phyloP scores from a whole-genome alignment of 1,140 invertebrate species.

The Plodia interpunctella region DNA sequence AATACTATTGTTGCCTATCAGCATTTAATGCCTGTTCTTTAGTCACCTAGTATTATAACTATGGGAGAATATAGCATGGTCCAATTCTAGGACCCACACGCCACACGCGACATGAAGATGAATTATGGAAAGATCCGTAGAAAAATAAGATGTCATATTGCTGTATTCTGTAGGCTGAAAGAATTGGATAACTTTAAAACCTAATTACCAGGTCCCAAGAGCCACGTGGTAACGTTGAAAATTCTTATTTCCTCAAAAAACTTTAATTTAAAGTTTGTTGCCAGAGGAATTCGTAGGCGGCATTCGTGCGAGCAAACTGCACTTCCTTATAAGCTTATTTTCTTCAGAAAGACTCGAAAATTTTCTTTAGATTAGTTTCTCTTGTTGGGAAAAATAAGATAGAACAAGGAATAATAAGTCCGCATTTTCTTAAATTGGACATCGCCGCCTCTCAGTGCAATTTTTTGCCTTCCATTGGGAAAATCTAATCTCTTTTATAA shows the following conservation, averaged over 20 bases:
- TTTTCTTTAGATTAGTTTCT: slow-evolving; percentile 76
- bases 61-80: too few relatives aligned
- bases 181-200: slow-evolving; percentile 27
- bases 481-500: slow-evolving; percentile 5
- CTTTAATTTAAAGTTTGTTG: slow-evolving; percentile 74
- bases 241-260: slow-evolving; percentile 55
- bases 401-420: slow-evolving; percentile 68
- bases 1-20: too few relatives aligned
- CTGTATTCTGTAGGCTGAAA: too few relatives aligned
- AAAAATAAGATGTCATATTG: too few relatives aligned
- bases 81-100: too few relatives aligned
- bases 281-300: slow-evolving; percentile 56
- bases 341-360: slow-evolving; percentile 70
- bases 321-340: slow-evolving; percentile 76
- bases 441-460: slow-evolving; percentile 41
- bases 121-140: too few relatives aligned
- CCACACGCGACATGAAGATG: too few relatives aligned
- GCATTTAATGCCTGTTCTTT: too few relatives aligned
- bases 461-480: background rate
- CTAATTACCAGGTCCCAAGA: slow-evolving; percentile 36
- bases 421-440: slow-evolving; percentile 61
- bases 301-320: slow-evolving; percentile 67
- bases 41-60: too few relatives aligned
- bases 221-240: slow-evolving; percentile 34
- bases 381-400: slow-evolving; percentile 72